Base-by-base conservation (phyloP, 2,888 invertebrate species). In the Eueremaeus valkanovi region DNA sequence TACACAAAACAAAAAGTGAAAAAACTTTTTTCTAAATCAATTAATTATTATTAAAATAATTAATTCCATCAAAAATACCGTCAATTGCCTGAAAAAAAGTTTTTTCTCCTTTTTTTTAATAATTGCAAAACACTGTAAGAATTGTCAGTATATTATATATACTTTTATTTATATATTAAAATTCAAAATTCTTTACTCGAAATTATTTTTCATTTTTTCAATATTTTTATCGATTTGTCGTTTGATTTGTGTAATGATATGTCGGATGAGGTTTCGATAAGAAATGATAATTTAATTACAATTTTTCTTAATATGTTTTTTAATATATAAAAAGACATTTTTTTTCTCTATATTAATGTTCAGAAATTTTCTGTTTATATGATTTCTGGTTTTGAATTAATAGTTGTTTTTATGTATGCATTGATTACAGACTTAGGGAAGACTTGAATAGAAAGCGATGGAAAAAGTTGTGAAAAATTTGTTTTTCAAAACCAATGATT, bases 341-440 rank as follows among this genome's bases (percentile, higher is more conserved):
- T 36, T 36, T 36, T 36, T 36, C 2, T 45, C 45, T 16, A 45
- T 45, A 8, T 36, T 36, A 36, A 8, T 16, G 11, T 55, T 55
- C 24, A 31, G 3, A 18, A 1, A 29, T 29, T 24, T 24, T 45
- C 45, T 3, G 45, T 18, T 24, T 55, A 24, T 24, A 3, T 55
- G 6, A 8, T 6, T 55, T 55, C n/a, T 55, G 27, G 27, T 55
- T n/a, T 13, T 29, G 16, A 58, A 58, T 29, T 58, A 13, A 29
- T 27, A 18, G 29, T 21, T 8, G 21, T 45, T 45, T 27, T 55
- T 2, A 27, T 9, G n/a, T 61, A 66, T n/a, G n/a, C 36, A 66
- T 36, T 66, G 21, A 36, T 66, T 66, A 13, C 9, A 63, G 11
- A 66, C 63, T 66, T 66, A 21, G 33, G 63, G 36, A 66, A 66